These are phyloP conservation scores for Cygnus buccinator DNA, from an alignment of 2,113 vertebrate genomes.

Conservation along the genomic window DNA sequence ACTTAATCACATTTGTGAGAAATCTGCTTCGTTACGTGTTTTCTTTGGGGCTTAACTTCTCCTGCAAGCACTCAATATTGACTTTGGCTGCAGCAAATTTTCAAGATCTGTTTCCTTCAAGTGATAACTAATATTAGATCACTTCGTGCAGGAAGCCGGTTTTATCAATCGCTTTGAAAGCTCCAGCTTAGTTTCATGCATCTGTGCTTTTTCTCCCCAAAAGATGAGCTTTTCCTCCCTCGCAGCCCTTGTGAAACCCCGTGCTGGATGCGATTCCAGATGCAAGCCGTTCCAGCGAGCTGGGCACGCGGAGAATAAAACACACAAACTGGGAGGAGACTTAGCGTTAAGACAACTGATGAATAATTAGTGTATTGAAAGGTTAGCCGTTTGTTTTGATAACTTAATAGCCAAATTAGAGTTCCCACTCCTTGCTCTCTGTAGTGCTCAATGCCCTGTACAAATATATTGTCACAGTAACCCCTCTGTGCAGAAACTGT, in stretches of 20 bases:
- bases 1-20: slow-evolving; percentile 19
- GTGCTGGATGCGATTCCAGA: background rate
- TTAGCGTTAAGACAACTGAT: background rate
- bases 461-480: slow-evolving; percentile 24
- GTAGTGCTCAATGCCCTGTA: background rate
- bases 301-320: background rate
- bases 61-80: background rate
- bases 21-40: slow-evolving; percentile 54
- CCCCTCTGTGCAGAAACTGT: background rate
- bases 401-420: slow-evolving; percentile 28
- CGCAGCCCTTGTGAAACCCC: background rate
- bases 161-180: slow-evolving; percentile 22
- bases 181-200: background rate
- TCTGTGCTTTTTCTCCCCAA: background rate
- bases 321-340: background rate
- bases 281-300: background rate
- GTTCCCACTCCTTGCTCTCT: background rate
- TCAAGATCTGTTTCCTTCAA: slow-evolving; percentile 44
- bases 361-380: slow-evolving; percentile 33
- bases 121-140: slow-evolving; percentile 23
- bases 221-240: slow-evolving; percentile 10
- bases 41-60: slow-evolving; percentile 36
- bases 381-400: slow-evolving; percentile 16
- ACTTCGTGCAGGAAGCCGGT: background rate
- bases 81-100: slow-evolving; percentile 33